Evolutionary conservation across 2,113 vertebrate species (phyloP).

Genomic region (Maccullochella peelii): DNA sequence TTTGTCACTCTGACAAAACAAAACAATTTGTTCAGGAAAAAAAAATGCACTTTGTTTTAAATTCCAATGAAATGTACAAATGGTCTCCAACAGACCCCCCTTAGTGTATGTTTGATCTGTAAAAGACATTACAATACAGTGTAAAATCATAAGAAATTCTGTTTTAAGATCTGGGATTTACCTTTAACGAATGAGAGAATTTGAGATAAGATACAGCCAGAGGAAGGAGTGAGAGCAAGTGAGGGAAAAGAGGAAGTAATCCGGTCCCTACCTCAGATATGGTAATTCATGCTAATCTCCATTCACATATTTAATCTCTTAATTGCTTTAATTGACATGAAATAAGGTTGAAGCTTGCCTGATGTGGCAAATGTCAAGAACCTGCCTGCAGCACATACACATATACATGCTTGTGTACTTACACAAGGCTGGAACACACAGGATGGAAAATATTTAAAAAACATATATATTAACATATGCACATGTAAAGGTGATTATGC

Average conservation of each 20-base stretch:
- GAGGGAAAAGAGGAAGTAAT: slow-evolving; percentile 50
- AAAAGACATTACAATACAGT: neutral
- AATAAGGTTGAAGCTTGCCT: slow-evolving; percentile 60
- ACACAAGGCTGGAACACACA: neutral
- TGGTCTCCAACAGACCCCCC: neutral
- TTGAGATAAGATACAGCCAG: slow-evolving; percentile 25
- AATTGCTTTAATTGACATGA: slow-evolving; percentile 81
- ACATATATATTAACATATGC: neutral
- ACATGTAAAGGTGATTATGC: slow-evolving; percentile 14
- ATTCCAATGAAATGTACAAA: neutral
- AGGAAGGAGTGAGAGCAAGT: slow-evolving; percentile 9
- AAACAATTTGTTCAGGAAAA: neutral
- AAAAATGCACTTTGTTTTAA: neutral
- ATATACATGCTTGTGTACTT: neutral
- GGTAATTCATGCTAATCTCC: slow-evolving; percentile 76
- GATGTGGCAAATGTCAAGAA: slow-evolving; percentile 64
- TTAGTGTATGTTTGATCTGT: neutral
- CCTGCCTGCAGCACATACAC: slow-evolving; percentile 15
- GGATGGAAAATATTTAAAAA: neutral
- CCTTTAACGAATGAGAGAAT: slow-evolving; percentile 14
- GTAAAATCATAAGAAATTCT: slow-evolving; percentile 9
- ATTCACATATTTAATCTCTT: slow-evolving; percentile 76
- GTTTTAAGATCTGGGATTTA: neutral
- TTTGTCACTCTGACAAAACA: neutral
- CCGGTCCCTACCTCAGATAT: slow-evolving; percentile 58